These are phyloP conservation scores for Metallyticus violacea DNA, from an alignment of 2,888 invertebrate genomes.

Conservation along the genomic window DNA sequence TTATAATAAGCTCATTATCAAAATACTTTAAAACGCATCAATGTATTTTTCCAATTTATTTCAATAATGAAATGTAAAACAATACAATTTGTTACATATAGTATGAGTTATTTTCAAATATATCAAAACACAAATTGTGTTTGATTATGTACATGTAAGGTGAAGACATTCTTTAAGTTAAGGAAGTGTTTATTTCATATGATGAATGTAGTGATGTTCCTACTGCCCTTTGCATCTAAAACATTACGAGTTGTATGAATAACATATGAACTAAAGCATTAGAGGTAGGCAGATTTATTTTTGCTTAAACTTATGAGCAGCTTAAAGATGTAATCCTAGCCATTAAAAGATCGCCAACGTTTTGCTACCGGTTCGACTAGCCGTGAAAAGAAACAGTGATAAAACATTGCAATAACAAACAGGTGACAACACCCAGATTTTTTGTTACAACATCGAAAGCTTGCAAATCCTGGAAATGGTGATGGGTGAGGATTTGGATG, in stretches of 20 bases:
- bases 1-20: too few relatives aligned
- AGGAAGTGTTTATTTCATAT: background rate
- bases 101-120: too few relatives aligned
- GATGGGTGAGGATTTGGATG: background rate
- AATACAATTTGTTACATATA: too few relatives aligned
- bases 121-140: too few relatives aligned
- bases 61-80: too few relatives aligned
- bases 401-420: background rate
- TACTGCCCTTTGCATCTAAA: background rate
- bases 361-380: background rate
- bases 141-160: too few relatives aligned
- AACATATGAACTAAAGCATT: background rate
- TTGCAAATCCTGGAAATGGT: background rate
- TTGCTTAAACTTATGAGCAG: background rate
- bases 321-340: background rate
- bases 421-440: background rate
- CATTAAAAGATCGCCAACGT: background rate
- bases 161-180: too few relatives aligned
- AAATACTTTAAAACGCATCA: too few relatives aligned
- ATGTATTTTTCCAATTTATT: too few relatives aligned
- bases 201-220: background rate
- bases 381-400: background rate
- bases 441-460: background rate
- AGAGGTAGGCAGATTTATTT: background rate
- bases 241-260: background rate